Evolutionary conservation across 2,113 vertebrate species (phyloP).

Genomic region (Saimiri boliviensis): DNA sequence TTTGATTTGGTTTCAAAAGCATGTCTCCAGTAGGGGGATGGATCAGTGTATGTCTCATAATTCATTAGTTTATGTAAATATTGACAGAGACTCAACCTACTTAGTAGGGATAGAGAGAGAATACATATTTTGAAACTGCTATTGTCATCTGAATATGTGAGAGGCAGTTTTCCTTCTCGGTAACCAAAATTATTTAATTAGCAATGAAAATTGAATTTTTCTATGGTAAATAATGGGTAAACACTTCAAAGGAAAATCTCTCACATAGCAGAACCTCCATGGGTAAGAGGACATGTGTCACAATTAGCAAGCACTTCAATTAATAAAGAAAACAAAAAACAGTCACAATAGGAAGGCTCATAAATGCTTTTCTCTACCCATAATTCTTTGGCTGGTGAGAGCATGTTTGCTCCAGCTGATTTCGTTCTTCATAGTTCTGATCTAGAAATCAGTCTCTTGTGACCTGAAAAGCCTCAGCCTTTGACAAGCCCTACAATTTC

Average conservation of each 20-base stretch:
- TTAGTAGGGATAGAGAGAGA: background rate
- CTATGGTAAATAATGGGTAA: background rate
- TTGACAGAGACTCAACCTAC: background rate
- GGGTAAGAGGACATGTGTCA: background rate
- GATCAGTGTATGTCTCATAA: background rate
- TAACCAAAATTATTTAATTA: constrained; percentile 20
- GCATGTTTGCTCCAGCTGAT: no score
- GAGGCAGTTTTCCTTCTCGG: background rate
- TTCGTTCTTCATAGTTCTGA: background rate
- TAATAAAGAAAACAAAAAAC: background rate
- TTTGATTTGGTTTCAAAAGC: background rate
- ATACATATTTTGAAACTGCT: background rate
- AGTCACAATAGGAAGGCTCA: background rate
- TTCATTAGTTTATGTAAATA: background rate
- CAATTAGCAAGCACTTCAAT: background rate
- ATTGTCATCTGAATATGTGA: background rate
- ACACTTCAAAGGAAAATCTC: background rate
- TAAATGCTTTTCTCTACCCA: accelerated
- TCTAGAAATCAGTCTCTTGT: background rate
- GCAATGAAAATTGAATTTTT: background rate
- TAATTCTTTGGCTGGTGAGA: background rate
- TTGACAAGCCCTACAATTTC: background rate
- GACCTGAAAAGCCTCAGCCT: background rate
- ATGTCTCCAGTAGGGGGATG: background rate
- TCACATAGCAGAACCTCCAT: background rate